Base-by-base conservation (phyloP, 1,140 invertebrate species). In the Bacillus rossius region DNA sequence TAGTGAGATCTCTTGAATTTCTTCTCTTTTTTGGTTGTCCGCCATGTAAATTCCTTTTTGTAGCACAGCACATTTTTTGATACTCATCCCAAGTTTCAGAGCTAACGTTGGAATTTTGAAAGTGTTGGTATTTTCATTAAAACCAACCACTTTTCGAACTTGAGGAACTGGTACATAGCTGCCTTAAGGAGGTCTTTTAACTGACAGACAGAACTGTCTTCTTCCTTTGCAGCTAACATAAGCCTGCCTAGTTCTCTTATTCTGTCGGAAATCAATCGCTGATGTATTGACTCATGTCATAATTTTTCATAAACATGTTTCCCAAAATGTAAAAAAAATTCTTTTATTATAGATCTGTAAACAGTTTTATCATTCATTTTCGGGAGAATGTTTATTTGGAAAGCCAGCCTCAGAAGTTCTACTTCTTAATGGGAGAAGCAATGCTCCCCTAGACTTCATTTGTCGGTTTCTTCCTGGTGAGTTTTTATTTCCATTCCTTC, bases 181-280 rank as follows among this genome's bases (percentile, higher is more conserved):
- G 50, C 23, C 19, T 26, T 23, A 34, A 34, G 37, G 29, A 13
- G 14, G 17, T 52, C 22, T 52, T 34, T 25, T 16, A 19, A 34
- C 37, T 8, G 26, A 7, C 10, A 34, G 19, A 14, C 37, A 16
- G 22, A 13, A 8, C 14, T 52, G 29, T 34, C 29, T 4, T 52
- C 4, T 23, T 52, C 23, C 22, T 26, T 52, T 8, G 37, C 37
- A 14, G 17, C 10, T 20, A 52, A 26, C 37, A 52, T 17, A 23
- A 52, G 37, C 19, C 29, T 52, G 19, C 50, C 50, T 52, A 52
- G 13, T 34, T 26, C 50, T 8, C 50, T 34, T 34, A 34, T 34
- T 10, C 29, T 34, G 29, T 34, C 29, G 4, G 29, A 34, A 34
- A 34, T 10, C 10, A 34, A 34, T 34, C 29, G 29, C 29, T 34